These are phyloP conservation scores for Drosophila longiperda DNA, from an alignment of 2,888 invertebrate species.

Conservation along the genomic window DNA sequence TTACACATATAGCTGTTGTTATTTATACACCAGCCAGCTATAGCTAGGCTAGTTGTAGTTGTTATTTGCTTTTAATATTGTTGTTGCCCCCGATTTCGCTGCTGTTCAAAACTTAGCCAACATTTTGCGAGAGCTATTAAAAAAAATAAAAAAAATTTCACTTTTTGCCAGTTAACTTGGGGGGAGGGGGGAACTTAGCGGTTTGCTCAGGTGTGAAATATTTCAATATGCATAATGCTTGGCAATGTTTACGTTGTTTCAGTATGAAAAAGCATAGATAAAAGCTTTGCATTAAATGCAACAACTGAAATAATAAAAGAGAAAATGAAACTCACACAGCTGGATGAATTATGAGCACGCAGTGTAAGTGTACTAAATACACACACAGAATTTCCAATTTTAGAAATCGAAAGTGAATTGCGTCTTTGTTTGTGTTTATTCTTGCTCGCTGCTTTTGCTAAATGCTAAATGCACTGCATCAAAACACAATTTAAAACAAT, in stretches of 20 bases:
- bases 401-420: constrained; percentile 47
- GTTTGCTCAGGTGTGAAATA: constrained; percentile 59
- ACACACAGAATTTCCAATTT: constrained; percentile 5
- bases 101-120: constrained; percentile 50
- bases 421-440: constrained; percentile 13
- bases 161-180: constrained; percentile 64
- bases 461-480: constrained; percentile 27
- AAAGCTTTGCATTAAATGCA: constrained; percentile 18
- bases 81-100: constrained; percentile 20
- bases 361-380: background rate
- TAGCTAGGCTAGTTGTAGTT: constrained; percentile 46
- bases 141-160: constrained; percentile 57
- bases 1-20: constrained; percentile 39
- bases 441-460: constrained; percentile 13
- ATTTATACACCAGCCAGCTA: constrained; percentile 57
- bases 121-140: constrained; percentile 44
- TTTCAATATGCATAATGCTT: constrained; percentile 11
- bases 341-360: background rate
- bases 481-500: constrained; percentile 39
- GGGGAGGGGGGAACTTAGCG: constrained; percentile 33
- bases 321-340: background rate
- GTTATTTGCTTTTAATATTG: constrained; percentile 28
- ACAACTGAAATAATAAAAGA: constrained; percentile 8
- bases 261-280: constrained; percentile 1
- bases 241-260: constrained; percentile 3